These are phyloP conservation scores for Cygnus olor DNA, from an alignment of 2,797 vertebrate species.

Conservation along the genomic window DNA sequence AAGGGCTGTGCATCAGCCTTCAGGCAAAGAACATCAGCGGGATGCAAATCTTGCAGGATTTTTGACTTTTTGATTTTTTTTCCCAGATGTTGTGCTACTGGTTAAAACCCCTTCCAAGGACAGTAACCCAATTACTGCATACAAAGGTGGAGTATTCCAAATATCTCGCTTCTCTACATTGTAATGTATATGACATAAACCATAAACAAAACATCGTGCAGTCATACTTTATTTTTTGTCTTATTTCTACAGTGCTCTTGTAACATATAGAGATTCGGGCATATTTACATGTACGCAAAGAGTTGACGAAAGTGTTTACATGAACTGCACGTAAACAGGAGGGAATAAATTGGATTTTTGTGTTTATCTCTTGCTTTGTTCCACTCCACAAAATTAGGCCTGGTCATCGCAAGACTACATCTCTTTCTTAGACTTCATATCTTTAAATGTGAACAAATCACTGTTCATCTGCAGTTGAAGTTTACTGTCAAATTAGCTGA, in stretches of 20 bases:
- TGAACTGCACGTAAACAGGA: not conserved
- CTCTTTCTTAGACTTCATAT: not conserved
- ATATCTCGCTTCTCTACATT: not conserved
- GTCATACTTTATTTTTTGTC: not conserved
- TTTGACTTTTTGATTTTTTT: not conserved
- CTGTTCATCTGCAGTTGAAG: not conserved
- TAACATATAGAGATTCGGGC: not conserved
- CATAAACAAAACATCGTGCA: not conserved
- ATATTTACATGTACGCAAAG: not conserved
- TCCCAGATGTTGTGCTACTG: not conserved
- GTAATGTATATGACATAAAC: not conserved
- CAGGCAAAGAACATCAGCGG: not conserved
- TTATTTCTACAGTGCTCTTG: not conserved
- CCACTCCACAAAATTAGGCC: not conserved
- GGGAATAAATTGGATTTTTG: not conserved
- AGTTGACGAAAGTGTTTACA: not conserved
- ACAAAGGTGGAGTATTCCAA: not conserved
- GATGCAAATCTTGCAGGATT: not conserved
- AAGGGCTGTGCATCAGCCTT: not conserved
- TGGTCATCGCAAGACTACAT: fast-evolving
- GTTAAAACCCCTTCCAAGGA: not conserved
- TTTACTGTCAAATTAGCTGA: not conserved
- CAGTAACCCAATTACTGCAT: not conserved
- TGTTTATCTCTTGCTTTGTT: not conserved
- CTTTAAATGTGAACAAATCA: not conserved